Conservation (phyloP, 2,797 vertebrate species). For the Streptopelia turtur region DNA sequence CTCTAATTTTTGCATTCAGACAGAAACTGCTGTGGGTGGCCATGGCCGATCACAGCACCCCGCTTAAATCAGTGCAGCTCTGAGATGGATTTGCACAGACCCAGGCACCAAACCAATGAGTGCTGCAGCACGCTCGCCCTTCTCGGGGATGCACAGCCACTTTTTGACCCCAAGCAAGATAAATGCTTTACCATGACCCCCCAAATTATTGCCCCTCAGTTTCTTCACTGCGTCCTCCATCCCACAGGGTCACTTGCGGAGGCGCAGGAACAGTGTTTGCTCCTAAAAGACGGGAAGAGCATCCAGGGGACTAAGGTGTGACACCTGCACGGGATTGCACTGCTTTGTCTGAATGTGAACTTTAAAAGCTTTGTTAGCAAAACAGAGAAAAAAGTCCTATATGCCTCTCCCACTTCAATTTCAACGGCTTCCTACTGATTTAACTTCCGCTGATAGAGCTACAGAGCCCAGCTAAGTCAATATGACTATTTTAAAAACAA, state of each 20-base stretch:
- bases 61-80: background rate
- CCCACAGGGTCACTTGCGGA: background rate
- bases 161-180: background rate
- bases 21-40: background rate
- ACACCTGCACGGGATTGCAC: fast-evolving
- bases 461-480: background rate
- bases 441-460: background rate
- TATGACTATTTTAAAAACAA: conserved; percentile 42
- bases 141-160: background rate
- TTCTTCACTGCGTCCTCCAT: background rate
- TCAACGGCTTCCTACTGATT: background rate
- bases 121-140: fast-evolving
- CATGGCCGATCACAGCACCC: background rate
- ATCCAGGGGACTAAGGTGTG: background rate
- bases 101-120: background rate
- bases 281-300: background rate
- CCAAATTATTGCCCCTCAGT: background rate
- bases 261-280: background rate
- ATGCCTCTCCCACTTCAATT: background rate
- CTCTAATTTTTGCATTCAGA: background rate
- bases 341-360: background rate
- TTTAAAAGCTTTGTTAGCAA: background rate
- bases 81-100: background rate
- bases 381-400: background rate
- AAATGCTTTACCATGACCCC: background rate